Base-by-base conservation (phyloP, 2,797 vertebrate genomes). In the Lepilemur septentrionalis region DNA sequence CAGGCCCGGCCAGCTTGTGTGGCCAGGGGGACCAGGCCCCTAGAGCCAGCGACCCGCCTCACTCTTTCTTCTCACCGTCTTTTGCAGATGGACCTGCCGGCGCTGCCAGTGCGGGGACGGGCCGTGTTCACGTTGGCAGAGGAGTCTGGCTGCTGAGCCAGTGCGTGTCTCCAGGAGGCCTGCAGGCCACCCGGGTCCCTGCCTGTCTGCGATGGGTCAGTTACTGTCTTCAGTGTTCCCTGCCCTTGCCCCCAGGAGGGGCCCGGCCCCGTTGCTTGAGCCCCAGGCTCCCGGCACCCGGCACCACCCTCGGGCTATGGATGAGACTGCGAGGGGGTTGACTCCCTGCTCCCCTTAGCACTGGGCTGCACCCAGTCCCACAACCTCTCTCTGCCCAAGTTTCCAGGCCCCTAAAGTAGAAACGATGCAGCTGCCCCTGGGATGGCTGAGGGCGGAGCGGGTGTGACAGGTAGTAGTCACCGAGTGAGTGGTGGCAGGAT, bases 41-140 rank as follows among this genome's bases (percentile, higher is more conserved):
- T 0, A 5, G 2, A 4, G 9, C 55, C 23, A 2, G 1, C 5
- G 0, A 2, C 30, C 15, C 30, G 0, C 35, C 69, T 83, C 79
- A 87, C 14, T 1, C 22, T n/a, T 28, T 89, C 63, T 41, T 43
- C 46, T 52, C 8, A 0, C 81, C 35, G 0, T 94, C 76, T 92
- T 76, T 96, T 95, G 78, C 94, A 98, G 97, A 86, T 87, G 87
- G 48, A 18, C 18, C 22, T 41, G 75, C 57, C 0, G 87, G 14
- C 4, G 0, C 13, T 0, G n/a, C 25, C 30, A 22, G 73, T 1
- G 0, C 6, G 78, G 13, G 61, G 43, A 85, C 6, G 48, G 73
- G 59, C 73, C 1, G 0, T 0, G 65, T 15, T 52, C 61, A 7
- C 4, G 4, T 3, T 18, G 41, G 48, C 70, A 2, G 43, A 89